phyloP scores from a whole-genome alignment of 2,888 invertebrate species.

The Gandaritis pyraliata region DNA sequence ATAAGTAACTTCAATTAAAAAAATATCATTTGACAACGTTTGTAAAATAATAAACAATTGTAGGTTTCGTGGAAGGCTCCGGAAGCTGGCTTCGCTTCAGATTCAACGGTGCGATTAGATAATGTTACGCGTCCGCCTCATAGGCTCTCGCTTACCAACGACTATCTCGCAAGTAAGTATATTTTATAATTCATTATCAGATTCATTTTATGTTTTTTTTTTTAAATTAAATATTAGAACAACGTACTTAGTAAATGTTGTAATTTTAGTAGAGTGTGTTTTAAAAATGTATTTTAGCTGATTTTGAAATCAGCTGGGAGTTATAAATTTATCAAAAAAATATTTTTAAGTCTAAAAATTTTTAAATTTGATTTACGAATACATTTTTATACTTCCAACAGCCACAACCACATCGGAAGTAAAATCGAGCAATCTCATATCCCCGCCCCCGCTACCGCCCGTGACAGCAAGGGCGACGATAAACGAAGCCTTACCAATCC shows the following conservation, averaged over 20 bases:
- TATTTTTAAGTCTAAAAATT: too few species aligned
- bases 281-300: too few species aligned
- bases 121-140: slow-evolving; percentile 69
- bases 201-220: too few species aligned
- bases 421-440: slow-evolving; percentile 70
- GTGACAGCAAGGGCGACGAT: slow-evolving; percentile 32
- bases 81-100: slow-evolving; percentile 73
- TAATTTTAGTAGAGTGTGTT: too few species aligned
- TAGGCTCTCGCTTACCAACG: slow-evolving; percentile 80
- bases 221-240: too few species aligned
- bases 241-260: too few species aligned
- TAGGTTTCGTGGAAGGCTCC: slow-evolving; percentile 81
- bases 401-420: slow-evolving; percentile 75
- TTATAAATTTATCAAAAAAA: too few species aligned
- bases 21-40: not conserved
- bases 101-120: slow-evolving; percentile 71
- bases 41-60: slow-evolving; percentile 1
- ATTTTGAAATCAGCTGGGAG: too few species aligned
- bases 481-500: slow-evolving; percentile 53
- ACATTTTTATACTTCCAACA: slow-evolving; percentile 38
- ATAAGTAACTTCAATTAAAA: too few species aligned
- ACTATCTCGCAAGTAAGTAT: slow-evolving; percentile 76
- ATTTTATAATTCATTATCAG: slow-evolving; percentile 10
- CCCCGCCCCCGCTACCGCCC: slow-evolving; percentile 54
- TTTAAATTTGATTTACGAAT: too few species aligned